A percentile compares a stretch with the other conserved stretches of the same genome.
These are phyloP conservation scores for Selenia dentaria DNA, from an alignment of 2,888 invertebrate genomes.

Conservation along the genomic window DNA sequence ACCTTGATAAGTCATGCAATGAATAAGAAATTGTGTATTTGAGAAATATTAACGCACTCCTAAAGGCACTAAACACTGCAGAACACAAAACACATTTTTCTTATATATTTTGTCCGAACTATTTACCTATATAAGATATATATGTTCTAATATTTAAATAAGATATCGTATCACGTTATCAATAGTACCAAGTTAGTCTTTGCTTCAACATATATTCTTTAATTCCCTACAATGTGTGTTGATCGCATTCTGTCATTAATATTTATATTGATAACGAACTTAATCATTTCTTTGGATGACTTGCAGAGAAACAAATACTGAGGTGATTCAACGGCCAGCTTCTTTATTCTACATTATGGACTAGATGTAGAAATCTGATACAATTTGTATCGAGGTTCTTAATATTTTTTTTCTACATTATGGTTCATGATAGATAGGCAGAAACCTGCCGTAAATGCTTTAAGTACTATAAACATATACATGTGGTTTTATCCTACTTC, in stretches of 20 bases:
- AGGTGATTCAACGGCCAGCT: no score
- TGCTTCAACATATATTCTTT: conserved; percentile 52
- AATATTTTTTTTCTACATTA: no score
- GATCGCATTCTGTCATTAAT: conserved; percentile 52
- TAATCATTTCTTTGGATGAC: conserved; percentile 5
- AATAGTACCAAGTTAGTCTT: conserved; percentile 61
- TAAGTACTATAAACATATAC: conserved; percentile 1
- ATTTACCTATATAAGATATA: conserved; percentile 38
- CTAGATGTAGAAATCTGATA: no score
- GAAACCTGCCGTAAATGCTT: conserved; percentile 1
- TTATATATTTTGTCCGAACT: conserved; percentile 13
- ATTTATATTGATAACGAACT: conserved; percentile 52
- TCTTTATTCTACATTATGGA: no score
- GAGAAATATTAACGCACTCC: no score
- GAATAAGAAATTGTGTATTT: no score
- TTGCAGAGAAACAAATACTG: no score
- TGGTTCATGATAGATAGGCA: neutral
- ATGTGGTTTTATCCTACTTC: neutral
- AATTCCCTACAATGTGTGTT: conserved; percentile 47
- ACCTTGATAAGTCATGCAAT: no score
- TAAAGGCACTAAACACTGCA: conserved; percentile 30
- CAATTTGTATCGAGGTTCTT: no score
- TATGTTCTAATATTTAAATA: conserved; percentile 39
- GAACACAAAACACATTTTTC: conserved; percentile 2
- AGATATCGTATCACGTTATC: conserved; percentile 64